These are phyloP conservation scores for Epicauta chinensis DNA, from an alignment of 1,140 invertebrate genomes.

Conservation along the genomic window DNA sequence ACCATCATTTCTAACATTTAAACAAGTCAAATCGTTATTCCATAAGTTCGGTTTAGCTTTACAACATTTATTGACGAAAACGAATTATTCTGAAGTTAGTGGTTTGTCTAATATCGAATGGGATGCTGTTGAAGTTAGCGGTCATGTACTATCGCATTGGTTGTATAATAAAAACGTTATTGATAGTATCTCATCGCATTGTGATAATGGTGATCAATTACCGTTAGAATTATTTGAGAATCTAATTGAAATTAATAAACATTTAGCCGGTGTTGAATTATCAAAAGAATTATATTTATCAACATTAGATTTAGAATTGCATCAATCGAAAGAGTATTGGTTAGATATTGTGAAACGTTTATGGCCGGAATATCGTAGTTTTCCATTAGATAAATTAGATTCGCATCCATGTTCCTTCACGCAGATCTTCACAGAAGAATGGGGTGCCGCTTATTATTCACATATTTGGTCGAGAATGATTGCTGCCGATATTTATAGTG, in stretches of 20 bases:
- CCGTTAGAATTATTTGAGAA: slow-evolving; percentile 58
- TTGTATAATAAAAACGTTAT: slow-evolving; percentile 66
- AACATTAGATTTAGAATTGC: slow-evolving; percentile 78
- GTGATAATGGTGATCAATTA: slow-evolving; percentile 63
- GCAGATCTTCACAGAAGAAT: slow-evolving; percentile 64
- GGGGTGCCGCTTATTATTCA: slow-evolving; percentile 70
- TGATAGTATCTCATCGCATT: slow-evolving; percentile 65
- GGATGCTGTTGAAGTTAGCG: slow-evolving; percentile 77
- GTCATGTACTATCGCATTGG: slow-evolving; percentile 77
- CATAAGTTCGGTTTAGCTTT: slow-evolving; percentile 78
- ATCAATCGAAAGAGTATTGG: slow-evolving; percentile 75
- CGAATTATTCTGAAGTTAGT: slow-evolving; percentile 74
- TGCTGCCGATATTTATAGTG: slow-evolving; percentile 81
- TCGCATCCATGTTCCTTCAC: slow-evolving; percentile 73
- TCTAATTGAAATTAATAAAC: slow-evolving; percentile 56
- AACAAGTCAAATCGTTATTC: slow-evolving; percentile 71
- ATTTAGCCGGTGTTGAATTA: slow-evolving; percentile 72
- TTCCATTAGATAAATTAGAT: slow-evolving; percentile 69
- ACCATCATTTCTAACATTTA: slow-evolving; percentile 64
- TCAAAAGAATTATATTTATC: slow-evolving; percentile 77
- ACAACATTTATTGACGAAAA: slow-evolving; percentile 73
- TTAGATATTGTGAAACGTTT: slow-evolving; percentile 62
- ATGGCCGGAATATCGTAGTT: slow-evolving; percentile 70
- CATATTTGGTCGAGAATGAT: slow-evolving; percentile 78
- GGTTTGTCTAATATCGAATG: slow-evolving; percentile 84